phyloP scores from a whole-genome alignment of 2,888 invertebrate genomes.

The Hypena proboscidalis region DNA sequence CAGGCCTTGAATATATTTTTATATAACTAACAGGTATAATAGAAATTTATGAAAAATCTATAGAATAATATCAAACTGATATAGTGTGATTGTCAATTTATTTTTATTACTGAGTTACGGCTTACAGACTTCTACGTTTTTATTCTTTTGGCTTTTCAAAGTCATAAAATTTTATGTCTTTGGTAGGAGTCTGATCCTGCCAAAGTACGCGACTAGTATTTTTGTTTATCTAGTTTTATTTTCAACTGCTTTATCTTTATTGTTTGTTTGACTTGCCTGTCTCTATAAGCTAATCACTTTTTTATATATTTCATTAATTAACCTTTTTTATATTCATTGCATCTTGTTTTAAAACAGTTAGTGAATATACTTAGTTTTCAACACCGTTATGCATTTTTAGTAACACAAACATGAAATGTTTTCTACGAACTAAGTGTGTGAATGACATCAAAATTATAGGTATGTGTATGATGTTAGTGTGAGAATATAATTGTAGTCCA shows the following conservation, averaged over 20 bases:
- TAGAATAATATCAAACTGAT: neutral
- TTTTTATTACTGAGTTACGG: constrained; percentile 13
- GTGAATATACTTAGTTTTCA: neutral
- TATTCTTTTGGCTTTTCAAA: constrained; percentile 19
- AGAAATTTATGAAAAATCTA: neutral
- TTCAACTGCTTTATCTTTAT: constrained; percentile 28
- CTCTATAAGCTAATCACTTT: constrained; percentile 18
- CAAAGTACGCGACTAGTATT: constrained; percentile 13
- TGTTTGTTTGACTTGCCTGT: constrained; percentile 12
- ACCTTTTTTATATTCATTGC: constrained; percentile 23
- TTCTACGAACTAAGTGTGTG: neutral
- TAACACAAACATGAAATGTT: neutral
- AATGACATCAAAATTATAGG: constrained; percentile 1
- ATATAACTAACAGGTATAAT: too few relatives aligned
- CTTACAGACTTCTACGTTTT: constrained; percentile 12
- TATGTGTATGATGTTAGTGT: neutral
- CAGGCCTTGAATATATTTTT: too few relatives aligned
- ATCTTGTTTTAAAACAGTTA: constrained; percentile 30
- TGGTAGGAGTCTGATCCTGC: constrained; percentile 11
- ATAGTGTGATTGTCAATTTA: constrained; percentile 1
- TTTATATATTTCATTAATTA: constrained; percentile 16
- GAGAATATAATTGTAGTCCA: neutral
- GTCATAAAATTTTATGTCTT: constrained; percentile 27
- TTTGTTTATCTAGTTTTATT: constrained; percentile 7
- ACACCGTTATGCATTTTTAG: neutral